Percentiles rank a stretch among this genome's conserved stretches.
Evolutionary conservation across 1,140 invertebrate species (phyloP).

Genomic region (Anthonomus grandis): DNA sequence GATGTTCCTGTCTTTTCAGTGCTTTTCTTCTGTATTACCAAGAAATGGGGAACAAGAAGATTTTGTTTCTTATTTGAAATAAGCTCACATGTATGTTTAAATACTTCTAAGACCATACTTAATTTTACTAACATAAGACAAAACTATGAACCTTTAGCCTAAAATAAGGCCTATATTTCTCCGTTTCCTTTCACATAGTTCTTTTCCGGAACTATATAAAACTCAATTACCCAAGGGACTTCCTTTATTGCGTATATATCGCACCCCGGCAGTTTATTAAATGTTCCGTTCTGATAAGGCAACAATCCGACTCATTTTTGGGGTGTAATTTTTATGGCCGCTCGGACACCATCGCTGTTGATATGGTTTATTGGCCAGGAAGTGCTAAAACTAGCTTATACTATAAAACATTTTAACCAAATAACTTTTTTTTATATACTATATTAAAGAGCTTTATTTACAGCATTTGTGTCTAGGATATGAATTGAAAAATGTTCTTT

Average conservation of each 20-base stretch:
- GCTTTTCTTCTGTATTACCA: too few species aligned
- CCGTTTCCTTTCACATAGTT: slow-evolving; percentile 4
- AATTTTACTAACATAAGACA: too few species aligned
- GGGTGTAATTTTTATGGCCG: slow-evolving; percentile 27
- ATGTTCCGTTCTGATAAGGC: slow-evolving; percentile 29
- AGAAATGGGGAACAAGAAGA: too few species aligned
- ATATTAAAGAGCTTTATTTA: background rate
- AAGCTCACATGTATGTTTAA: too few species aligned
- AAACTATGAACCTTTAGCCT: slow-evolving; percentile 20
- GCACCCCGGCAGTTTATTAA: slow-evolving; percentile 28
- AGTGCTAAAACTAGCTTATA: too few species aligned
- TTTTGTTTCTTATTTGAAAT: too few species aligned
- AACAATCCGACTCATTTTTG: slow-evolving; percentile 29
- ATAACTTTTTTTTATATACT: background rate
- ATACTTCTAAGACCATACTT: too few species aligned
- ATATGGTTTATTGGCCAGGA: too few species aligned
- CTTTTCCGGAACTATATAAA: slow-evolving; percentile 29
- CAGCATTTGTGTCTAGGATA: too few species aligned
- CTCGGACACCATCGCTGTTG: slow-evolving; percentile 11
- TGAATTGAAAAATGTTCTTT: too few species aligned
- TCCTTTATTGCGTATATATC: slow-evolving; percentile 30
- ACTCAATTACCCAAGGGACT: slow-evolving; percentile 27
- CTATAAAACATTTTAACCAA: slow-evolving; percentile 1
- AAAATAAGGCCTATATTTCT: slow-evolving; percentile 27
- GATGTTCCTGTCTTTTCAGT: too few species aligned